Conservation (phyloP, 2,113 vertebrate species). For the Quiscalus mexicanus region DNA sequence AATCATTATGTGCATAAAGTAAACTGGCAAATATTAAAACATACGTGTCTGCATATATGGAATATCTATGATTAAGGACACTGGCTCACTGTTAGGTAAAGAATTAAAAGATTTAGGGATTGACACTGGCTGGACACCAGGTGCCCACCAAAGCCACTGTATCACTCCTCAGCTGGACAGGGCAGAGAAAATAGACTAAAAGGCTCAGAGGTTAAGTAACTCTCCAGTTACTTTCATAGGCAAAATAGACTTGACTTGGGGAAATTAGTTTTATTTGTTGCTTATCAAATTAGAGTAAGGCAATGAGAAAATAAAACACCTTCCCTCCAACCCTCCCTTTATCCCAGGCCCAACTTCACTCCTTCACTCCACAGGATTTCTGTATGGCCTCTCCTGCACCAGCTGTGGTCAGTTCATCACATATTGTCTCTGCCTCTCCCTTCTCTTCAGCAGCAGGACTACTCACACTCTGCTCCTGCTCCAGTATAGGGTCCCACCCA, state of each 20-base stretch:
- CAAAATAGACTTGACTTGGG: neutral
- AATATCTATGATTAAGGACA: neutral
- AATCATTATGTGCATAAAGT: neutral
- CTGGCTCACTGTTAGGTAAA: neutral
- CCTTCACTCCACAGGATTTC: neutral
- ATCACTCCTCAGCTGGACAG: neutral
- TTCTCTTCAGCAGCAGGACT: neutral
- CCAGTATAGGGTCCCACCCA: accelerated
- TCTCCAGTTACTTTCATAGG: neutral
- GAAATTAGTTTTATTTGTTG: neutral
- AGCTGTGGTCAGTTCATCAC: neutral
- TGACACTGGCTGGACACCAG: neutral
- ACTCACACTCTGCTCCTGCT: neutral
- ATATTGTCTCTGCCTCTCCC: neutral
- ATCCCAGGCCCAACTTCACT: neutral
- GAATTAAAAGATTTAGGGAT: neutral
- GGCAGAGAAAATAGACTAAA: neutral
- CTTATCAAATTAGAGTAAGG: neutral
- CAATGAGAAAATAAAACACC: neutral
- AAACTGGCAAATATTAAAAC: neutral
- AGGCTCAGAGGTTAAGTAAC: neutral
- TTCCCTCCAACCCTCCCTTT: neutral
- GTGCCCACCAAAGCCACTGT: neutral
- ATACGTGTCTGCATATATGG: neutral
- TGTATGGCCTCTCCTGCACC: neutral